Evolutionary conservation across 2,888 invertebrate species (phyloP), one percentile per base, ranked within the genome.

Genomic region (Andrena flavipes): DNA sequence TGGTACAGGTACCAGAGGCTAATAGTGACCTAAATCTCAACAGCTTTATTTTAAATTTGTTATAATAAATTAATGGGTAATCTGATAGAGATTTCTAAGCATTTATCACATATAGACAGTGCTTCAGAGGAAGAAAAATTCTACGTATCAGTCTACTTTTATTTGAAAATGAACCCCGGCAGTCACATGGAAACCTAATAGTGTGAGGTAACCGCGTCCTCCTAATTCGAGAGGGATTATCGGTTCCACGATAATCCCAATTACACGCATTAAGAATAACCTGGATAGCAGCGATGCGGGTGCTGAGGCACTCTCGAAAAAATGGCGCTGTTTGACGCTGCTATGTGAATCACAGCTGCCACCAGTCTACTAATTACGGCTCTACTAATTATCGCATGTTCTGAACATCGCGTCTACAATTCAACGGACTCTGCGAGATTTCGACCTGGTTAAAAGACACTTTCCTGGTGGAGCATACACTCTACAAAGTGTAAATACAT

Each of bases 331-430:
- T 33, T 72, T 63, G 13, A 10, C 67, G 60, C 26, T 49, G 68
- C 16, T 33, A 29, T 35, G 59, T 49, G 30, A 75, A 69, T 69
- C 30, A 51, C 69, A 13, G 59, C 2, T 77, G 54, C 64, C 63
- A 67, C 63, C 29, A 42, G 33, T 42, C 73, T 23, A 20, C 83
- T 83, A 78, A 83, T 83, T 69, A 70, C 77, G 2, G 8, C 35
- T 60, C 30, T 16, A 16, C 35, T 72, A 80, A 84, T 84, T 84
- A 84, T 83, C 84, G 76, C 33, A 67, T 65, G 56, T 70, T 68
- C 74, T 77, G 62, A 62, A 83, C 33, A 26, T 84, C 64, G 54
- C 71, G 63, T 80, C 74, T 51, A 42, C 59, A 64, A 70, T 78
- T 78, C 75, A 72, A 75, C 72, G 77, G 67, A 68, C 63, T 59